These are phyloP conservation scores for Lepeophtheirus salmonis DNA, from an alignment of 1,140 invertebrate species.

Conservation along the genomic window DNA sequence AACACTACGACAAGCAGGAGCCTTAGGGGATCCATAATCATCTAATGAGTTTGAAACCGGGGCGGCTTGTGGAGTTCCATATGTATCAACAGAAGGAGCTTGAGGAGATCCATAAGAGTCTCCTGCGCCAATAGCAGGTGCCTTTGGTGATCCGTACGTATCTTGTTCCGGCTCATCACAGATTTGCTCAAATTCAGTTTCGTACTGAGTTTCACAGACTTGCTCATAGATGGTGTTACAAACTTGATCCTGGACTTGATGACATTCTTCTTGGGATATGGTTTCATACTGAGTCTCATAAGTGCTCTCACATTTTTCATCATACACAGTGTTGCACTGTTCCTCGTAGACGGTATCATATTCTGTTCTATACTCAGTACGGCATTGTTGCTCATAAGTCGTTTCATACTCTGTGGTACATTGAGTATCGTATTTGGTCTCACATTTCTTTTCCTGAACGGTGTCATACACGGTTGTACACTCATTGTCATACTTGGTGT, in stretches of 20 bases:
- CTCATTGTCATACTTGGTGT: slow-evolving; percentile 15
- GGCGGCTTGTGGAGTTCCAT: slow-evolving; percentile 14
- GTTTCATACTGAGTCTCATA: slow-evolving; percentile 14
- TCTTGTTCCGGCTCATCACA: slow-evolving; percentile 9
- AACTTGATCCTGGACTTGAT: slow-evolving; percentile 12
- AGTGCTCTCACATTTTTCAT: slow-evolving; percentile 14
- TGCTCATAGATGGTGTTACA: slow-evolving; percentile 4
- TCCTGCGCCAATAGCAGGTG: not conserved
- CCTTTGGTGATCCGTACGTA: slow-evolving; percentile 14
- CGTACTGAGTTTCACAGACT: slow-evolving; percentile 15
- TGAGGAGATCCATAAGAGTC: slow-evolving; percentile 3
- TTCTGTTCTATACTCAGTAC: slow-evolving; percentile 10
- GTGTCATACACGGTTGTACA: slow-evolving; percentile 15
- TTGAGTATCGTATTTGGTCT: slow-evolving; percentile 10
- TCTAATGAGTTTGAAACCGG: slow-evolving; percentile 1
- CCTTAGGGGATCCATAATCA: slow-evolving; percentile 15
- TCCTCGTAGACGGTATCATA: slow-evolving; percentile 7
- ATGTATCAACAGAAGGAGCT: not conserved
- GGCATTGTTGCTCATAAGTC: slow-evolving; percentile 13
- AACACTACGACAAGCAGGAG: not conserved
- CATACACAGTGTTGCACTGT: slow-evolving; percentile 9
- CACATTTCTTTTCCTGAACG: slow-evolving; percentile 14
- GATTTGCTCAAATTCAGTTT: slow-evolving; percentile 14
- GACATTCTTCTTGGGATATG: slow-evolving; percentile 10
- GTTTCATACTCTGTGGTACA: slow-evolving; percentile 8